Evolutionary conservation across 1,140 invertebrate species (phyloP).

Genomic region (Acromyrmex heyeri): DNA sequence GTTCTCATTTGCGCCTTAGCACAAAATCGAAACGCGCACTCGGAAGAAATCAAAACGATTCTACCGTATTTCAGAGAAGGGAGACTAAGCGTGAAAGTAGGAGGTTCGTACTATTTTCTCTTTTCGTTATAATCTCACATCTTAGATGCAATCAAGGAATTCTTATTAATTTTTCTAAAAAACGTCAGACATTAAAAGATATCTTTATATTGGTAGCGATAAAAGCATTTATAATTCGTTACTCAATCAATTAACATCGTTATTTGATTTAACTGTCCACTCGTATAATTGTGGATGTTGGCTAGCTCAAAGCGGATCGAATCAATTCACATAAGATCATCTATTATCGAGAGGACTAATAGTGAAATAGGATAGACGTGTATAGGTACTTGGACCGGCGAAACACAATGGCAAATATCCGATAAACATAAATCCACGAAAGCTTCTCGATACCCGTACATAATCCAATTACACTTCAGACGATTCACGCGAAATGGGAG

Average conservation of each 20-base stretch:
- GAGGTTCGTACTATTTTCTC: conserved; percentile 60
- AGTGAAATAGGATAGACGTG: conserved; percentile 38
- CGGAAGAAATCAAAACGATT: conserved; percentile 70
- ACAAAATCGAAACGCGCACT: conserved; percentile 43
- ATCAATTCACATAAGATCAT: conserved; percentile 56
- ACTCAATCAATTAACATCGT: neutral
- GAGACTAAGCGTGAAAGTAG: conserved; percentile 40
- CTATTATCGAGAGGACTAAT: conserved; percentile 48
- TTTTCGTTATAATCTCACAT: conserved; percentile 19
- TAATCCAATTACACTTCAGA: conserved; percentile 50
- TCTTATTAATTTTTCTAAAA: conserved; percentile 44
- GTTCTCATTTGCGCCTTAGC: conserved; percentile 60
- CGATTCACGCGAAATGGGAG: neutral
- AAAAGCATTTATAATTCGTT: neutral
- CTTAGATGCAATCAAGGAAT: neutral
- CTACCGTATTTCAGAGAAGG: conserved; percentile 13
- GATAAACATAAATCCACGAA: conserved; percentile 55
- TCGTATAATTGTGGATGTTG: conserved; percentile 22
- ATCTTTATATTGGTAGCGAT: no score
- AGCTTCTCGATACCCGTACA: conserved; percentile 7
- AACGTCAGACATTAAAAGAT: conserved; percentile 31
- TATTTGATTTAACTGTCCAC: neutral
- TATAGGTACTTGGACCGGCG: neutral
- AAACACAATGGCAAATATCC: conserved; percentile 59
- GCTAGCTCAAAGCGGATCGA: conserved; percentile 34